Conservation (phyloP, 2,888 invertebrate genomes). For the Drepana falcataria region DNA sequence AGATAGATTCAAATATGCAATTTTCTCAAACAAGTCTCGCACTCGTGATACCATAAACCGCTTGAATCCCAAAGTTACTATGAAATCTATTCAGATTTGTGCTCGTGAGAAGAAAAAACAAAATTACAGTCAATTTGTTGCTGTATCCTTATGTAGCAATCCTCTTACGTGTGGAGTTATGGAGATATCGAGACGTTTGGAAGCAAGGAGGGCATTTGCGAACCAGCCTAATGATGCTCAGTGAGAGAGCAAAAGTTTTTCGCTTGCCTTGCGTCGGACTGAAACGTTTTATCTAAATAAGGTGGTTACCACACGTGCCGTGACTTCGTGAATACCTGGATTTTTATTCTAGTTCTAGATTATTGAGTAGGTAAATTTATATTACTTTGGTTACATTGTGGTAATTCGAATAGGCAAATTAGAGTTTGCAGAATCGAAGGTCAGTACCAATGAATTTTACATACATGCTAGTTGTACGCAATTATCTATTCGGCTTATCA, state of each 20-base stretch:
- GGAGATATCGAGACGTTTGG: slow-evolving; percentile 13
- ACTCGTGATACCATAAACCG: slow-evolving; percentile 56
- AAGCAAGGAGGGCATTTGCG: slow-evolving; percentile 15
- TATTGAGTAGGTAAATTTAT: too few relatives aligned
- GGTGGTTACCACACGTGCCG: slow-evolving; percentile 43
- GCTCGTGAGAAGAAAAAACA: slow-evolving; percentile 70
- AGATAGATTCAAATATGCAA: slow-evolving; percentile 61
- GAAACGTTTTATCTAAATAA: slow-evolving; percentile 55
- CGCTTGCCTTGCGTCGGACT: slow-evolving; percentile 40
- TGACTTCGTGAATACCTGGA: background rate
- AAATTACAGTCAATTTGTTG: slow-evolving; percentile 73
- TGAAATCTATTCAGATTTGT: slow-evolving; percentile 50
- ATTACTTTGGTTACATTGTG: too few relatives aligned
- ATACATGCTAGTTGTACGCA: too few relatives aligned
- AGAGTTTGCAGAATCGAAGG: too few relatives aligned
- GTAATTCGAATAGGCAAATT: too few relatives aligned
- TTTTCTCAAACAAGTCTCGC: slow-evolving; percentile 46
- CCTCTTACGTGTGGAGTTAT: slow-evolving; percentile 47
- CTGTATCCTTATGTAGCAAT: slow-evolving; percentile 70
- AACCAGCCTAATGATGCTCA: slow-evolving; percentile 53
- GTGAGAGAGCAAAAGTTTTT: slow-evolving; percentile 57
- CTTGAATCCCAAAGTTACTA: slow-evolving; percentile 34
- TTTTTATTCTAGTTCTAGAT: too few relatives aligned
- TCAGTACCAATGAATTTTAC: too few relatives aligned
- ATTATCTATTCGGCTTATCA: too few relatives aligned